Evolutionary conservation across 2,888 invertebrate genomes (phyloP).

Genomic region (Synergus itoensis): DNA sequence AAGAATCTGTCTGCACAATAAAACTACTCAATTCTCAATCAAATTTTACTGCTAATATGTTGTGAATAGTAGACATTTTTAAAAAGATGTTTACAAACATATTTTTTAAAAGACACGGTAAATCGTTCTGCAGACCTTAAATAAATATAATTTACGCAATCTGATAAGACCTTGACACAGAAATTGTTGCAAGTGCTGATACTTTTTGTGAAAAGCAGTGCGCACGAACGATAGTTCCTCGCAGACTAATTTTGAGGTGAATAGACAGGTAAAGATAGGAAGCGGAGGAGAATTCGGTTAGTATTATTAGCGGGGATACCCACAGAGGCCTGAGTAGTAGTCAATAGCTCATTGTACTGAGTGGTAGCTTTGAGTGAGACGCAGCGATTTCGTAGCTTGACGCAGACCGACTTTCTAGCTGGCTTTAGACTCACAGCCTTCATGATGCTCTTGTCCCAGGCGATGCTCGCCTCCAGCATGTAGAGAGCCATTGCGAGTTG

Average conservation of each 20-base stretch:
- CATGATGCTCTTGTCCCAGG: constrained; percentile 99
- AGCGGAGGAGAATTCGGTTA: constrained; percentile 67
- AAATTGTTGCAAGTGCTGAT: constrained; percentile 27
- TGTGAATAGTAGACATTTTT: background rate
- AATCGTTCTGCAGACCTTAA: too few species aligned
- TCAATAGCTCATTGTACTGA: constrained; percentile 76
- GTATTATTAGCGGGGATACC: constrained; percentile 72
- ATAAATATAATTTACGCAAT: too few species aligned
- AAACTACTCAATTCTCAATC: background rate
- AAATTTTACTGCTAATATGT: too few species aligned
- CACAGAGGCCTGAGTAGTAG: constrained; percentile 77
- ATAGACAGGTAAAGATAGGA: constrained; percentile 53
- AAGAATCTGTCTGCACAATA: background rate
- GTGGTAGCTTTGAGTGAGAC: constrained; percentile 77
- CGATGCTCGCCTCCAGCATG: constrained; percentile 94
- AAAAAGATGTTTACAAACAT: background rate
- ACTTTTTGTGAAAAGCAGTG: constrained; percentile 35
- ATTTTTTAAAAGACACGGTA: background rate
- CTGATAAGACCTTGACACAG: background rate
- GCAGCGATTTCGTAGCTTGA: constrained; percentile 76
- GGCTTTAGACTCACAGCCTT: constrained; percentile 92
- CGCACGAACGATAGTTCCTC: constrained; percentile 14
- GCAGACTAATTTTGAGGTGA: constrained; percentile 28
- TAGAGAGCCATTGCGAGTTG: constrained; percentile 94
- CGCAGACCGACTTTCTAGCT: constrained; percentile 76